phyloP scores from a whole-genome alignment of 2,113 vertebrate species.

The Poecile atricapillus region DNA sequence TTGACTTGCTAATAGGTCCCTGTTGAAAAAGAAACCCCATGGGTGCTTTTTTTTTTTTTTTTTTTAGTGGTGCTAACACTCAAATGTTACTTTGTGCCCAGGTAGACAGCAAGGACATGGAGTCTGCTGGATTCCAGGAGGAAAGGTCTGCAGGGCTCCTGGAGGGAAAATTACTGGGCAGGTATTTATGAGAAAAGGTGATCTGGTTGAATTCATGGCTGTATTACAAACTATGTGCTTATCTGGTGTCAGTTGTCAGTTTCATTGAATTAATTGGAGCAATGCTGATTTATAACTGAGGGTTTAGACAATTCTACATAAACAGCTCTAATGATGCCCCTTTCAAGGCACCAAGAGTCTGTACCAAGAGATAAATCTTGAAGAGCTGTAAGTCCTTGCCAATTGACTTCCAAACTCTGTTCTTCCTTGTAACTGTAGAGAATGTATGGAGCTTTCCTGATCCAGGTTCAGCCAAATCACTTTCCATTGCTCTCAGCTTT shows the following conservation, averaged over 20 bases:
- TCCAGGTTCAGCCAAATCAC: background rate
- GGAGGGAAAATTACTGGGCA: background rate
- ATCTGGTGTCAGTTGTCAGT: background rate
- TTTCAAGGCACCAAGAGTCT: background rate
- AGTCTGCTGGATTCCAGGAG: background rate
- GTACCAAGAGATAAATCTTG: background rate
- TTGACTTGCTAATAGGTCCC: constrained; percentile 47
- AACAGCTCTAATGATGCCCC: background rate
- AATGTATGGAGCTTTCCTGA: background rate
- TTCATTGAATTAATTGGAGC: background rate
- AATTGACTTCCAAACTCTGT: background rate
- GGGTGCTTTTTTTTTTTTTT: background rate
- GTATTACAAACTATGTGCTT: background rate
- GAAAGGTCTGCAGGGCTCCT: background rate
- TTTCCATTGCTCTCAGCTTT: background rate
- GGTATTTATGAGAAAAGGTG: background rate
- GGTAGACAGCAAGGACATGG: background rate
- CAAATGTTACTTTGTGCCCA: background rate
- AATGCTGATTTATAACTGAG: background rate
- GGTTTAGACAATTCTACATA: background rate
- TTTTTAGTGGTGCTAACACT: background rate
- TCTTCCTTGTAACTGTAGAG: background rate
- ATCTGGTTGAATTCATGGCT: background rate
- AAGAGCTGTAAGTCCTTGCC: background rate
- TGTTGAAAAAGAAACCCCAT: background rate